These are phyloP conservation scores for Corynorhinus townsendii DNA, from an alignment of 2,113 vertebrate genomes.

Conservation along the genomic window DNA sequence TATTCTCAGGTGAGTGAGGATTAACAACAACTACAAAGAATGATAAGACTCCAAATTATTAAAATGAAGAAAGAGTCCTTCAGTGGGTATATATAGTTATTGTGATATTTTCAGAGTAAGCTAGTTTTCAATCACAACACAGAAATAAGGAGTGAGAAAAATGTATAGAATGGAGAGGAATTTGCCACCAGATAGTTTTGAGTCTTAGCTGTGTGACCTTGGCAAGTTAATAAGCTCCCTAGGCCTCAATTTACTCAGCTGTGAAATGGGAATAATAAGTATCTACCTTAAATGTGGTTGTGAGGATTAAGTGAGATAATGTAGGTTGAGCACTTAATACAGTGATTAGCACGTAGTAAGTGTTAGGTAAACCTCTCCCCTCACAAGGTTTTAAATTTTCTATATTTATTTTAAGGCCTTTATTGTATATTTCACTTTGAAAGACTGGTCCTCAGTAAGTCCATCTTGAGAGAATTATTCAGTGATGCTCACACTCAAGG, in stretches of 20 bases:
- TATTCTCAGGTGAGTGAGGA: no score
- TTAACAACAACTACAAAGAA: neutral
- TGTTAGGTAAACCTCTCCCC: neutral
- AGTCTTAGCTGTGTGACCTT: neutral
- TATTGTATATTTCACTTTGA: slow-evolving; percentile 23
- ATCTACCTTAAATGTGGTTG: neutral
- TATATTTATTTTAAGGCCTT: neutral
- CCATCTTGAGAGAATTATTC: slow-evolving; percentile 41
- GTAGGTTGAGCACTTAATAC: neutral
- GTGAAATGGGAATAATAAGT: neutral
- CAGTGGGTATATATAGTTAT: neutral
- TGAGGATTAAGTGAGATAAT: neutral
- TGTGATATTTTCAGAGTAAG: neutral
- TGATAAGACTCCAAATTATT: neutral
- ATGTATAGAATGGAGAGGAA: neutral
- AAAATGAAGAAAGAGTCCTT: neutral
- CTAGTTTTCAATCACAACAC: neutral
- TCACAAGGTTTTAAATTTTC: neutral
- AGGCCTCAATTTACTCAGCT: slow-evolving; percentile 13
- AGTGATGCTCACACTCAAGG: slow-evolving; percentile 41
- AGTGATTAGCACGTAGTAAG: neutral
- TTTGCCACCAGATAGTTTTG: neutral
- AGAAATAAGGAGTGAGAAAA: neutral
- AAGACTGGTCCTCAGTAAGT: slow-evolving; percentile 3
- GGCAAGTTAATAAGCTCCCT: neutral